phyloP scores from a whole-genome alignment of 2,113 vertebrate species.

The Forbesichthys agassizii region DNA sequence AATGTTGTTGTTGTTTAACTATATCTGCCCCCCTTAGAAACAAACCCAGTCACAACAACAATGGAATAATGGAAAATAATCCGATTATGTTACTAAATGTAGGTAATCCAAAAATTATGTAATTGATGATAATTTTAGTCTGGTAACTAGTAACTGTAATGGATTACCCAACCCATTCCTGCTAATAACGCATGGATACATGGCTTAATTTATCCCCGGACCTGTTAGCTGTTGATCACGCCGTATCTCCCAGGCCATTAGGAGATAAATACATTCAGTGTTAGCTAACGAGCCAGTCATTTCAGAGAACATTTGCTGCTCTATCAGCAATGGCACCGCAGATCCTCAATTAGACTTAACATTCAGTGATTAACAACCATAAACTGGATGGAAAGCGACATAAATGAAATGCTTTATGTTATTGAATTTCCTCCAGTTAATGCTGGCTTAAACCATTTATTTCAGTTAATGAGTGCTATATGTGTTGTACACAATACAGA shows the following conservation, averaged over 20 bases:
- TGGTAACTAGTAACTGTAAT: no score
- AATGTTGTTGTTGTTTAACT: no score
- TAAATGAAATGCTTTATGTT: neutral
- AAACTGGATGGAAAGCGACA: neutral
- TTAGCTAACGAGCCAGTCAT: constrained; percentile 32
- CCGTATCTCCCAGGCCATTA: constrained; percentile 25
- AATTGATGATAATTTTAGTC: no score
- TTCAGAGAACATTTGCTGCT: constrained; percentile 34
- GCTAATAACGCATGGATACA: constrained; percentile 1
- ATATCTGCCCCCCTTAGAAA: no score
- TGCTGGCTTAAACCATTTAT: neutral
- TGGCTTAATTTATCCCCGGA: constrained; percentile 1
- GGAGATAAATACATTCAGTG: constrained; percentile 30
- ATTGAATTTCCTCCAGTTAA: neutral
- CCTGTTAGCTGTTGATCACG: constrained; percentile 4
- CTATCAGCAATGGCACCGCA: constrained; percentile 25
- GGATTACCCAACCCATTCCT: neutral
- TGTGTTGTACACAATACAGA: neutral
- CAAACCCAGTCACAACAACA: no score
- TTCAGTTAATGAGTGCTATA: neutral
- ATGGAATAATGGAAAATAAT: no score
- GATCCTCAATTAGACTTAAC: constrained; percentile 28
- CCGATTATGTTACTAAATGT: no score
- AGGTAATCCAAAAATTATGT: no score
- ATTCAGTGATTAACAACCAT: constrained; percentile 15